Evolutionary conservation across 2,113 vertebrate species (phyloP).

Genomic region (Podilymbus podiceps): DNA sequence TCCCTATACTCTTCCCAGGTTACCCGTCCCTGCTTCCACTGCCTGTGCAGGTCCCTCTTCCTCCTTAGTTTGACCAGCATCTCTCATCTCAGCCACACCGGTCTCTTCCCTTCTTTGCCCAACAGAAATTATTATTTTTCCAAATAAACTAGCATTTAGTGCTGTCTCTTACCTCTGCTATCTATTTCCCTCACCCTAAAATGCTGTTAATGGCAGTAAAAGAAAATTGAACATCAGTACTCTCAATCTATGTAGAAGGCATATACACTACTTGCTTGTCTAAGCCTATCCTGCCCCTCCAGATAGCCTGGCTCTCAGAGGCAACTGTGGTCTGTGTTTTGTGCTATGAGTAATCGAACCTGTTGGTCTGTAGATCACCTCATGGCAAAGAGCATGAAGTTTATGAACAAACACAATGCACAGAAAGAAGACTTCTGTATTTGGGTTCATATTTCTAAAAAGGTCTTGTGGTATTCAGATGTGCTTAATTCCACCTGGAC

Average conservation of each 20-base stretch:
- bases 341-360: background rate
- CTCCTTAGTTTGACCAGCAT: too few relatives aligned
- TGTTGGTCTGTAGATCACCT: background rate
- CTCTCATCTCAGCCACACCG: too few relatives aligned
- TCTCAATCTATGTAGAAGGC: background rate
- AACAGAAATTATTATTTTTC: background rate
- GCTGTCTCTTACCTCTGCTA: background rate
- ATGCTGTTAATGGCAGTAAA: background rate
- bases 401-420: background rate
- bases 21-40: too few relatives aligned
- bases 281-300: background rate
- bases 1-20: too few relatives aligned
- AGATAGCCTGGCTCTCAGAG: background rate
- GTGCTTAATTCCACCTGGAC: background rate
- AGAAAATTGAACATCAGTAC: background rate
- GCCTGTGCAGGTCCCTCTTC: too few relatives aligned
- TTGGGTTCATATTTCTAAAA: background rate
- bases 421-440: background rate
- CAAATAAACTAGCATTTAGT: background rate
- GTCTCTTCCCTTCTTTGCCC: too few relatives aligned
- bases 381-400: background rate
- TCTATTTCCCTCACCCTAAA: background rate
- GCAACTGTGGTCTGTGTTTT: background rate
- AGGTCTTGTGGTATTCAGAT: background rate
- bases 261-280: rapidly evolving